These are phyloP conservation scores for Platygyra sinensis DNA, from an alignment of 64 coral and sea anemone species.

Conservation along the genomic window DNA sequence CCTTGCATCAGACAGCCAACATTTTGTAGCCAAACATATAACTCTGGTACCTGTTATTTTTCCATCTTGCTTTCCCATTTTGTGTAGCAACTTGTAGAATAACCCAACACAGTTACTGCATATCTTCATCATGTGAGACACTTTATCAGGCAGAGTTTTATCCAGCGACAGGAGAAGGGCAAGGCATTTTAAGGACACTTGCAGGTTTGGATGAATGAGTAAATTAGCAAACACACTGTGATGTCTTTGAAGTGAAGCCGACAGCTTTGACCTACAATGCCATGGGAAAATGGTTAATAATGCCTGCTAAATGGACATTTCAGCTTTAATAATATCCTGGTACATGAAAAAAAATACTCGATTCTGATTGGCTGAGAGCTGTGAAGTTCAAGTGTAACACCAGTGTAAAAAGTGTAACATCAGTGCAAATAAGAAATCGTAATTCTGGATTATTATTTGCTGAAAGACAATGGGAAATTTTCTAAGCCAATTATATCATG, in stretches of 20 bases:
- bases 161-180: not conserved
- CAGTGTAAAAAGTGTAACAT: too few relatives aligned
- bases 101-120: slow-evolving; percentile 34
- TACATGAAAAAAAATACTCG: too few relatives aligned
- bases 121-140: slow-evolving; percentile 25
- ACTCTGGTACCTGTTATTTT: not conserved
- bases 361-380: too few relatives aligned
- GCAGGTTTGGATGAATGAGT: not conserved
- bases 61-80: slow-evolving; percentile 5
- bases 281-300: not conserved
- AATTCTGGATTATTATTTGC: too few relatives aligned
- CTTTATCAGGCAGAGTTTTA: slow-evolving; percentile 35
- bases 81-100: slow-evolving; percentile 36
- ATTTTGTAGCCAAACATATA: not conserved
- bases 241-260: slow-evolving; percentile 23
- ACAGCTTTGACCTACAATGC: slow-evolving; percentile 22
- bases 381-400: too few relatives aligned
- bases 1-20: too few relatives aligned
- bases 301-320: not conserved
- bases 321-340: too few relatives aligned
- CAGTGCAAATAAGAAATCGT: too few relatives aligned
- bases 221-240: slow-evolving; percentile 8
- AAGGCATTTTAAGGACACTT: slow-evolving; percentile 13
- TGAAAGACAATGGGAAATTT: too few relatives aligned
- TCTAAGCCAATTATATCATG: too few relatives aligned